Base-by-base conservation (phyloP, 1,140 invertebrate genomes). In the Riptortus pedestris region DNA sequence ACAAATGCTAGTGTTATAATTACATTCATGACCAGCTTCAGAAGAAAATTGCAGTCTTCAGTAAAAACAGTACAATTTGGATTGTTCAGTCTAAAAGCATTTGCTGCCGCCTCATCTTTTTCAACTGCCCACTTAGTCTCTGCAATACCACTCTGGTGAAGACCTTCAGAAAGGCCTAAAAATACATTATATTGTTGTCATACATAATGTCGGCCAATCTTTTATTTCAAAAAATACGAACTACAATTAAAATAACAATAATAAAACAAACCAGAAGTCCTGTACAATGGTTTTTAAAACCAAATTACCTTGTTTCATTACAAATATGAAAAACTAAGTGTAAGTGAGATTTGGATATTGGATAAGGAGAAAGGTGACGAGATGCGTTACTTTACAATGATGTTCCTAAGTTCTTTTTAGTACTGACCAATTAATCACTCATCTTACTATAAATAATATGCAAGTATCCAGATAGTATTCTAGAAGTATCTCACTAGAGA, bases 61-160 rank as follows among this genome's bases (percentile, higher is more conserved):
- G 81, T 82, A 70, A 90, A 92, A 0, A 93, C 89, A 0, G 78
- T 81, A 66, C 83, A 80, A 14, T 80, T 75, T 1, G 85, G 82
- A 73, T 91, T 87, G 71, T 94, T 94, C 0, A 88, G 74, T 22
- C 81, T 77, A 73, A 87, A 93, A 1, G 91, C 90, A 72, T 85
- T 79, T 9, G 90, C 89, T 1, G 90, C 90, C 0, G 84, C 75
- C 68, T 84, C 81, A 64, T 90, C 81, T 69, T 86, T 85, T 71
- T 94, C 91, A 48, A 93, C 84, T 1, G 91, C 91, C 90, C 90
- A 94, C 55, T 78, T 71, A 59, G 79, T 83, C 58, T 86, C 81
- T 0, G 83, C 80, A 5, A 89, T 73, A 0, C 85, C 85, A 26
- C 85, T 78, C 68, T 84, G 81, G 69, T 89, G 84, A 18, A 93